phyloP scores from a whole-genome alignment of 1,140 invertebrate species.

The Saxidomus purpurata region DNA sequence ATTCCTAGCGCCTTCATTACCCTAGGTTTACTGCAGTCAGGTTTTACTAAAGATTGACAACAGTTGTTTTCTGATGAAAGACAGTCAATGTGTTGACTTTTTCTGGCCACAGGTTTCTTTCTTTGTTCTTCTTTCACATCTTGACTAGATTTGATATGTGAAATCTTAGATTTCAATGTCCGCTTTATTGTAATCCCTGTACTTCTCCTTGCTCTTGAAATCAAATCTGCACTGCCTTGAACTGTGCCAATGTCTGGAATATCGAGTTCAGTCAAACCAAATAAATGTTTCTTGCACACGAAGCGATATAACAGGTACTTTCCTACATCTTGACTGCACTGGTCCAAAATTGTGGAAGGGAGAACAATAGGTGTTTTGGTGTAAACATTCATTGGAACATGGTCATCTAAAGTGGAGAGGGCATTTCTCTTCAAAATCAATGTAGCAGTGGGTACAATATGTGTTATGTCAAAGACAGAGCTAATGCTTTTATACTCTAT shows the following conservation, averaged over 20 bases:
- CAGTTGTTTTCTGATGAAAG: conserved; percentile 54
- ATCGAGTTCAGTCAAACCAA: conserved; percentile 1
- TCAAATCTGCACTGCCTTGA: conserved; percentile 23
- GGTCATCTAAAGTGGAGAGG: background rate
- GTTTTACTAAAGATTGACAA: conserved; percentile 59
- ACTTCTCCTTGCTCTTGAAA: conserved; percentile 34
- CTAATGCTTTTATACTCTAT: no score
- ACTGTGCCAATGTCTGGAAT: background rate
- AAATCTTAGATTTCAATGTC: background rate
- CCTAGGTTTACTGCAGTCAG: conserved; percentile 62
- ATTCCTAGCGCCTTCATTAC: conserved; percentile 36
- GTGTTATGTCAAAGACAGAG: background rate
- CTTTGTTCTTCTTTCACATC: conserved; percentile 36
- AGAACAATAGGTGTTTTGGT: background rate
- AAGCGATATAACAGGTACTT: conserved; percentile 22
- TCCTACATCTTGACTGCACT: conserved; percentile 29
- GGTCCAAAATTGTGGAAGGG: conserved; percentile 5
- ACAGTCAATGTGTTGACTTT: background rate
- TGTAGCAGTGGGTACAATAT: background rate
- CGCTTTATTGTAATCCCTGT: conserved; percentile 60
- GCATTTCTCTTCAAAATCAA: background rate
- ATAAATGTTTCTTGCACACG: background rate
- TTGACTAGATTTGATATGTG: background rate
- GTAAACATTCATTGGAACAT: conserved; percentile 22
- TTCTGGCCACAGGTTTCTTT: conserved; percentile 5